Base-by-base conservation (phyloP, 2,797 vertebrate species). In the Potorous gilbertii region DNA sequence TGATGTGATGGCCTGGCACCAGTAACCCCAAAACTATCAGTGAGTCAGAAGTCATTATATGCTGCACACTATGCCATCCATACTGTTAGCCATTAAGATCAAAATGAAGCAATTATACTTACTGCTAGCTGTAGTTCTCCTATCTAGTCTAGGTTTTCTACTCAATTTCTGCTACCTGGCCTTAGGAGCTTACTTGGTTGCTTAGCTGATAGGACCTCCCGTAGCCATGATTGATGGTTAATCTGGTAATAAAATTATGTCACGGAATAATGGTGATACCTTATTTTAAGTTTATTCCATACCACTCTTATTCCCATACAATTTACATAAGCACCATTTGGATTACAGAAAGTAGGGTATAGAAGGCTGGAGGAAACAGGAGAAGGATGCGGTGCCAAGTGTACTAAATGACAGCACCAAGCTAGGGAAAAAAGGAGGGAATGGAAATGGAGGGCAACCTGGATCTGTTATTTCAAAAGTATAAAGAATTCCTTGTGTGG, bases 1-100 rank as follows among this genome's bases (percentile, higher is more conserved):
- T 95, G 97, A 97, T 40, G 11, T 74, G 89, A 87, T 94, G 92
- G 56, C 92, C 92, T 97, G 95, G 95, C 95, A 96, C 91, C 91
- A 95, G 92, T 92, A 94, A 90, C 10, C 52, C 95, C 96, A 92
- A 66, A 97, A 98, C 56, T 0, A 34, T 81, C 54, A 27, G 29
- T 97, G 74, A 55, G 28, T 97, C 55, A n/a, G 14, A 31, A 66
- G 87, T 97, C 94, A 92, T 95, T 93, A 94, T 5, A 1, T 21
- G 55, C 89, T 91, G 96, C 31, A 91, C 92, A 94, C 93, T 90
- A 95, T 56, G 50, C 59, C 94, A 50, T 96, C 57, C 96, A 90
- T n/a, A 95, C 54, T 56, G 87, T 87, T 90, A 89, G 89, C 74
- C 92, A 93, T 56, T 90, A 93, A 92, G 94, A 96, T 94, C 95